A percentile compares a stretch with the other conserved stretches of the same genome.
These are phyloP conservation scores for Sebastiscus tertius DNA, from an alignment of 2,797 vertebrate genomes.

Conservation along the genomic window DNA sequence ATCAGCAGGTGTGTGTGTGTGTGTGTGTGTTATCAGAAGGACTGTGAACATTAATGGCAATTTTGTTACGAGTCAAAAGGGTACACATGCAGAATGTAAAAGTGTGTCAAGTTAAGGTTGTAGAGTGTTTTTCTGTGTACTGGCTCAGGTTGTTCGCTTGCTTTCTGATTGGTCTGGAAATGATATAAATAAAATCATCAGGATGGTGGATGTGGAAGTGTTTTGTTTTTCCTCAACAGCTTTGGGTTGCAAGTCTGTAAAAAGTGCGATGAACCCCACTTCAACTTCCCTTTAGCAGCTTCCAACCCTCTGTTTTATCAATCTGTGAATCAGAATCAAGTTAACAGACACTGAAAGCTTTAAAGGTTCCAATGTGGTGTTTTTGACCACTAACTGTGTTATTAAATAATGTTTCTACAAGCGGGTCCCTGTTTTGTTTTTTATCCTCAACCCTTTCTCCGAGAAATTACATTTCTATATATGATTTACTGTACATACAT, in stretches of 20 bases:
- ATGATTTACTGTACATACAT: no score
- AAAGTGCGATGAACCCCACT: neutral
- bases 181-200: neutral
- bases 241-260: neutral
- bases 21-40: constrained; percentile 7
- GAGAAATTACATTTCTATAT: no score
- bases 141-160: neutral
- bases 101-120: neutral
- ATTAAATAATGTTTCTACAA: neutral
- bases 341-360: neutral
- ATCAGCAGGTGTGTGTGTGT: constrained; percentile 20
- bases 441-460: no score
- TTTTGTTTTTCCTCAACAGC: neutral
- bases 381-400: neutral
- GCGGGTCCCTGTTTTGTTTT: no score
- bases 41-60: neutral
- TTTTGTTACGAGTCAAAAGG: neutral
- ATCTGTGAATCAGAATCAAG: neutral
- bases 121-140: neutral
- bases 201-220: neutral
- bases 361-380: neutral
- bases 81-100: neutral
- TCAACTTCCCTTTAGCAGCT: neutral
- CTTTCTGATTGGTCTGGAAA: neutral
- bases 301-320: neutral